Evolutionary conservation across 2,113 vertebrate species (phyloP), one percentile per base, ranked within the genome.

Genomic region (Myrmecobius fasciatus): DNA sequence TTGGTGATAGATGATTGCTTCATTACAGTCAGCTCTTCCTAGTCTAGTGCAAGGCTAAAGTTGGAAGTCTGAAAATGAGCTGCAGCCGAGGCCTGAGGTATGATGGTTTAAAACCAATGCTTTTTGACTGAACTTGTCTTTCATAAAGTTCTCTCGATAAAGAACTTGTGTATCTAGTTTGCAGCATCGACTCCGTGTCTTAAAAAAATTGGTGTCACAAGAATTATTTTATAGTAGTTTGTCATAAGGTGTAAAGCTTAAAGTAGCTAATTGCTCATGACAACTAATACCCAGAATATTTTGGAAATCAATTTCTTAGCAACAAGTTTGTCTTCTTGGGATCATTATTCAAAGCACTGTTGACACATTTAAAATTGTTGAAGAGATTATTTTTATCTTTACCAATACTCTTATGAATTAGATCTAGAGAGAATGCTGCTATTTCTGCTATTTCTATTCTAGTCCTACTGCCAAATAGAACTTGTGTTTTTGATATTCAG

Each of bases 201-300:
- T 94, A 90, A 94, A 97, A 97, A 97, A 98, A 95, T 94, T 97
- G 91, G 25, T 97, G 92, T 94, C 93, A 97, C 25, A 25, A 95
- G 53, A 93, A 94, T 43, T n/a, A 83, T 94, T 47, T 89, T 93
- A 89, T 93, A 91, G 52, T 95, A 56, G 83, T 91, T 96, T 88
- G 47, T 93, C 48, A 25, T 95, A 90, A 95, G 91, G 93, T 60
- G 91, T 96, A 51, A 96, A 83, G 25, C 93, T 95, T 94, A 48
- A 95, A 67, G 95, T 96, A 98, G 97, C 90, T 89, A 2, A 11
- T 56, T 95, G 89, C 88, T 53, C 90, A 0, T 91, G 49, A 53
- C 92, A 89, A 0, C 54, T 56, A 36, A 91, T 95, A 90, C 67
- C 53, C 20, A 88, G 91, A 31, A 88, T 93, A 25, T 92, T 67